Evolutionary conservation across 2,797 vertebrate genomes (phyloP), one percentile per base, ranked within the genome.

Genomic region (Sebastes oblongus): DNA sequence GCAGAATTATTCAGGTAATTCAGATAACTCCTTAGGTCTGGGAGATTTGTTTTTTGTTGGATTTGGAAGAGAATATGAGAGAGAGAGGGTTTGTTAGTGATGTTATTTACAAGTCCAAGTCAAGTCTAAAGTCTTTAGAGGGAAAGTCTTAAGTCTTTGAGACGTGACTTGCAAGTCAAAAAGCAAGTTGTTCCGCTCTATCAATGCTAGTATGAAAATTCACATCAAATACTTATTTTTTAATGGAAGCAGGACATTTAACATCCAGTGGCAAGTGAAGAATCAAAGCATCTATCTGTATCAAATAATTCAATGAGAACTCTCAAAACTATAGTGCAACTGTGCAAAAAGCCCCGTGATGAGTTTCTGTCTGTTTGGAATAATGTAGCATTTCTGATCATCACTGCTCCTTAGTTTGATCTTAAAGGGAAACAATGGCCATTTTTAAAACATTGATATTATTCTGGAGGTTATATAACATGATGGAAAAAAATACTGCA

Each of bases 1-100:
- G 60, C 60, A 55, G 30, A 70, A 20, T 83, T 58, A 86, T 66
- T 83, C 55, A 62, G 46, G 68, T 70, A 61, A 46, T 59, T 75
- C 32, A 42, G 60, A 78, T 46, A 64, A 75, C 9, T 75, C 27
- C 36, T 46, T 12, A 6, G 29, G 34, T 73, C 12, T 32, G 3
- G 14, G 27, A 34, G 25, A 59, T 65, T 72, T 18, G 14, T 29
- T 58, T 67, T 46, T 67, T 36, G 55, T 56, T 81, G 62, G 11
- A 72, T 71, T 46, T 78, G 22, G 54, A 74, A 66, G 4, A n/a
- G 30, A 42, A 39, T 36, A 50, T 30, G 6, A 54, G 50, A 58
- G 72, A 64, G 27, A 16, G n/a, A 50, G 8, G 24, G 36, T 55
- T 77, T 54, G n/a, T 77, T 25, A 77, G 69, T 16, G 3, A 8